These are phyloP conservation scores for Sclerurus mexicanus DNA, from an alignment of 2,113 vertebrate genomes.

Conservation along the genomic window DNA sequence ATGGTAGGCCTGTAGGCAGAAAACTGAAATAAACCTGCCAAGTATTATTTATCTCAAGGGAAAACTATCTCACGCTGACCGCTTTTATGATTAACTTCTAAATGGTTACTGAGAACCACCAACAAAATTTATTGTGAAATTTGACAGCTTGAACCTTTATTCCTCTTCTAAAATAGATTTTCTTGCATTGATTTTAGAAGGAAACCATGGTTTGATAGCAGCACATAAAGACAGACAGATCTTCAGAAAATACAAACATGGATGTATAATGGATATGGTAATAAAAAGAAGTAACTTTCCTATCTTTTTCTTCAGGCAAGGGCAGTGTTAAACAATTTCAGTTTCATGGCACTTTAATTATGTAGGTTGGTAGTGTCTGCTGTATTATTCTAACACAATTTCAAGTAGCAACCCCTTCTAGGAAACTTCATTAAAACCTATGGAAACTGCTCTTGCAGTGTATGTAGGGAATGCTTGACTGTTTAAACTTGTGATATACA, in stretches of 20 bases:
- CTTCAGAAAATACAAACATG: not conserved
- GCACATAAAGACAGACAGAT: not conserved
- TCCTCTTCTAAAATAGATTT: not conserved
- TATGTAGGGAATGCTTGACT: too few species aligned
- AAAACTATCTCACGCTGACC: not conserved
- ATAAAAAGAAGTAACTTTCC: not conserved
- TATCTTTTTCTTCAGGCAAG: not conserved
- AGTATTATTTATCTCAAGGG: not conserved
- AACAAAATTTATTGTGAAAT: not conserved
- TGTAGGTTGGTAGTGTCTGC: not conserved
- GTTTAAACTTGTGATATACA: too few species aligned
- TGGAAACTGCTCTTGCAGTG: too few species aligned
- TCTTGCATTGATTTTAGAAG: not conserved
- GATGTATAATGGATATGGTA: not conserved
- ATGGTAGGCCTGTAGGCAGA: slow-evolving; percentile 11
- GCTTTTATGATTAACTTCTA: slow-evolving; percentile 12
- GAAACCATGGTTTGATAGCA: not conserved
- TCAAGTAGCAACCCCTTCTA: not conserved
- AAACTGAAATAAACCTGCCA: slow-evolving; percentile 34
- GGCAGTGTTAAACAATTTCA: not conserved
- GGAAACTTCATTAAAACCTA: too few species aligned
- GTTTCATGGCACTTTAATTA: not conserved
- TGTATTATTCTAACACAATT: not conserved
- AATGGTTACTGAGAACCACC: not conserved
- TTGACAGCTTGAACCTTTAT: not conserved